These are phyloP conservation scores for Tachycineta bicolor DNA, from an alignment of 2,113 vertebrate species.

Conservation along the genomic window DNA sequence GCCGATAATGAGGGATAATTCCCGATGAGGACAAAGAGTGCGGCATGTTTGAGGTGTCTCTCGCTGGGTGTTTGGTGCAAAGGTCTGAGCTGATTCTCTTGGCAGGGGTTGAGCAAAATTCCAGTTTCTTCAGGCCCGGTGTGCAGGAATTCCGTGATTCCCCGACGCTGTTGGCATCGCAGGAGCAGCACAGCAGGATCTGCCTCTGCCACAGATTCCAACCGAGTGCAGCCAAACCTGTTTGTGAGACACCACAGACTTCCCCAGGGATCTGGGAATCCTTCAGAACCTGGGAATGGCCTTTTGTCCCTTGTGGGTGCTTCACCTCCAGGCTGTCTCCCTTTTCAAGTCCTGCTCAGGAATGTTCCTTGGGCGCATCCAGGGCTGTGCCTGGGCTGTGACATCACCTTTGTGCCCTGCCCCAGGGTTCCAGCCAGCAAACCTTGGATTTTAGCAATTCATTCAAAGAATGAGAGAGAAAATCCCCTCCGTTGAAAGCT, in stretches of 20 bases:
- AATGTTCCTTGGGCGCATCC: neutral
- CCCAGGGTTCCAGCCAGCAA: neutral
- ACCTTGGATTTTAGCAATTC: neutral
- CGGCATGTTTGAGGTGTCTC: neutral
- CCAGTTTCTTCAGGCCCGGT: rapidly evolving
- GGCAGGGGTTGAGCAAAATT: neutral
- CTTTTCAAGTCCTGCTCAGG: neutral
- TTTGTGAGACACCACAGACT: neutral
- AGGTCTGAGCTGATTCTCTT: neutral
- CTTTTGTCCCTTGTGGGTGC: neutral
- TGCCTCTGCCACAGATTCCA: neutral
- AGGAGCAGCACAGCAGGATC: neutral
- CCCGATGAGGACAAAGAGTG: rapidly evolving
- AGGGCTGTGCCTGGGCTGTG: neutral
- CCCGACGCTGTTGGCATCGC: neutral
- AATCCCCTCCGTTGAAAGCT: neutral
- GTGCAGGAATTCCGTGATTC: neutral
- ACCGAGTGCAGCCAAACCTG: neutral
- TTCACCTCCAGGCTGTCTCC: neutral
- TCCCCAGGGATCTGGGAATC: neutral
- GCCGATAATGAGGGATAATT: neutral
- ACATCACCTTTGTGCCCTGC: neutral
- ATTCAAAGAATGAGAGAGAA: neutral
- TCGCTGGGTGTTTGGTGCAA: neutral
- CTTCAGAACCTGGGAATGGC: neutral